These are phyloP conservation scores for Fundulus diaphanus DNA, from an alignment of 2,797 vertebrate species.

Conservation along the genomic window DNA sequence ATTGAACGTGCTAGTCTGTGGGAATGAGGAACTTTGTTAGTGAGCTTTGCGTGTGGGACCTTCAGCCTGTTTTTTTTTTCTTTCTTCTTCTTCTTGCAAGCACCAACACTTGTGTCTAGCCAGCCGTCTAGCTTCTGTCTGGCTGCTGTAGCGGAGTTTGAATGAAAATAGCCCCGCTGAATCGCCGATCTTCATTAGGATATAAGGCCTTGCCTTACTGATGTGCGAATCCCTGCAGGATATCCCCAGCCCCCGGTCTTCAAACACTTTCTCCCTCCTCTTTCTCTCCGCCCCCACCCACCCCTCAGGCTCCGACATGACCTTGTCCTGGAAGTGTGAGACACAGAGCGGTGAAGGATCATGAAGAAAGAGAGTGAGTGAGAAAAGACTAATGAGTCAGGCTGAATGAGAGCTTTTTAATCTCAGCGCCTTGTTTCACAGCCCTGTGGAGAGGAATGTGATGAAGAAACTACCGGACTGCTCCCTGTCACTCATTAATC, in stretches of 20 bases:
- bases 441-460: slow-evolving; percentile 55
- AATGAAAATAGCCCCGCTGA: slow-evolving; percentile 46
- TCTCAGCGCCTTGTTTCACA: slow-evolving; percentile 69
- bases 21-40: slow-evolving; percentile 49
- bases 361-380: slow-evolving; percentile 36
- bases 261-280: slow-evolving; percentile 25
- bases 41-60: slow-evolving; percentile 30
- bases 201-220: slow-evolving; percentile 26
- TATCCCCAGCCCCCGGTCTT: slow-evolving; percentile 26
- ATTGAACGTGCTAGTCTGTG: slow-evolving; percentile 18
- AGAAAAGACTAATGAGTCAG: slow-evolving; percentile 69
- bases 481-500: slow-evolving; percentile 60
- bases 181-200: slow-evolving; percentile 33
- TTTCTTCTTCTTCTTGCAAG: slow-evolving; percentile 1
- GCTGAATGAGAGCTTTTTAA: slow-evolving; percentile 69
- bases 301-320: slow-evolving; percentile 62
- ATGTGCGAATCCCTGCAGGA: slow-evolving; percentile 47
- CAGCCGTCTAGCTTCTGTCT: slow-evolving; percentile 6
- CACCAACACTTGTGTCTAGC: not conserved
- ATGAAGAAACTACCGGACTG: slow-evolving; percentile 46
- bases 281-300: slow-evolving; percentile 40
- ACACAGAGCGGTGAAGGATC: slow-evolving; percentile 52
- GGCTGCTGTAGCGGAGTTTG: slow-evolving; percentile 17
- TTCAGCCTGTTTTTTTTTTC: slow-evolving; percentile 1
- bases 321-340: slow-evolving; percentile 67